Evolutionary conservation across 2,113 vertebrate genomes (phyloP).

Genomic region (Cathartes aura): DNA sequence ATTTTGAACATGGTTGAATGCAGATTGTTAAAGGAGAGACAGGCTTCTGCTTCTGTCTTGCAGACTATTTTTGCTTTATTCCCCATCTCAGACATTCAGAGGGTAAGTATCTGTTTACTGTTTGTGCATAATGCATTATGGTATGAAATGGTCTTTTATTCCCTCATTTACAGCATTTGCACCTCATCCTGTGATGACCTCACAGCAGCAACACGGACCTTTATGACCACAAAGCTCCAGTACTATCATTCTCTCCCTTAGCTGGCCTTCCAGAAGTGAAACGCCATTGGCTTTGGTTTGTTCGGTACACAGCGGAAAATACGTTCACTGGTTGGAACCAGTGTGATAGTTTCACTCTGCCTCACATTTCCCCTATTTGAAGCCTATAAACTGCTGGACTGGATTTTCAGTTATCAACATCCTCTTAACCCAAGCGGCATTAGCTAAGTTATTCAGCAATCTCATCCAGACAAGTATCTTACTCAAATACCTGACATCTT

Average conservation of each 20-base stretch:
- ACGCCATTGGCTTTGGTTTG: not conserved
- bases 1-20: not conserved
- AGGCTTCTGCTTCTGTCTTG: not conserved
- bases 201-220: not conserved
- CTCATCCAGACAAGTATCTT: not conserved
- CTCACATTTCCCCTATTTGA: not conserved
- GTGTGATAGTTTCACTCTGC: not conserved
- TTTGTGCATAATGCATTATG: not conserved
- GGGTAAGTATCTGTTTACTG: slow-evolving; percentile 18
- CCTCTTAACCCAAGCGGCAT: not conserved
- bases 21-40: slow-evolving; percentile 1
- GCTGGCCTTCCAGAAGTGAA: not conserved
- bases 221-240: not conserved
- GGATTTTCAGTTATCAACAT: not conserved
- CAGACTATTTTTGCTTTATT: not conserved
- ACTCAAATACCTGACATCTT: not conserved
- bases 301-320: not conserved
- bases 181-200: not conserved
- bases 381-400: not conserved
- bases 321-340: not conserved
- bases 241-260: not conserved
- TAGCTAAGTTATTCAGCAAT: not conserved
- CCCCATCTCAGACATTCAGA: not conserved
- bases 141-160: not conserved
- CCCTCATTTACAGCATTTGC: not conserved